Evolutionary conservation across 1,140 invertebrate genomes (phyloP).

Genomic region (Glossosoma conforme): DNA sequence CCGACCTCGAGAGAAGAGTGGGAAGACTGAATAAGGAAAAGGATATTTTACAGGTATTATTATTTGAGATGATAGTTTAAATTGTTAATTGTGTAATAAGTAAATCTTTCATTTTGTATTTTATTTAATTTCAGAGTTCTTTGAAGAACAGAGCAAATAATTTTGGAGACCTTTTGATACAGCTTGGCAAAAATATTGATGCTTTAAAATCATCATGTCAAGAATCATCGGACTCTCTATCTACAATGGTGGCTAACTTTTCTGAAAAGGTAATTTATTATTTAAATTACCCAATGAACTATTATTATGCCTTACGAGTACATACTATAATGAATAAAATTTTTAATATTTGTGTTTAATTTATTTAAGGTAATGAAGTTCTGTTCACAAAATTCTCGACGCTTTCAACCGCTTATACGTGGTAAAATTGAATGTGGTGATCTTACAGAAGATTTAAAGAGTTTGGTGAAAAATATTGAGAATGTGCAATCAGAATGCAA

Average conservation of each 20-base stretch:
- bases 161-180: conserved; percentile 15
- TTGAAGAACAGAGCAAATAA: conserved; percentile 14
- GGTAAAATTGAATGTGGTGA: conserved; percentile 6
- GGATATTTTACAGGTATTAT: conserved; percentile 25
- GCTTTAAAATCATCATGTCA: conserved; percentile 13
- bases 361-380: too few species aligned
- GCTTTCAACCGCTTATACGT: too few species aligned
- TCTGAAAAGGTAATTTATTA: conserved; percentile 19
- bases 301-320: too few species aligned
- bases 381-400: too few species aligned
- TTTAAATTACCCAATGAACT: too few species aligned
- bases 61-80: too few species aligned
- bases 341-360: too few species aligned
- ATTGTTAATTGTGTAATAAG: neutral
- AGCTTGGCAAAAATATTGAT: conserved; percentile 11
- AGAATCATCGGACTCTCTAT: conserved; percentile 6
- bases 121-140: conserved; percentile 24
- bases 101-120: neutral
- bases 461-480: conserved; percentile 16
- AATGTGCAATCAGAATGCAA: conserved; percentile 20
- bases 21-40: conserved; percentile 24
- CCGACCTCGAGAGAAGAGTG: conserved; percentile 25
- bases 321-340: too few species aligned
- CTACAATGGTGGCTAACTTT: conserved; percentile 1
- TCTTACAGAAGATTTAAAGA: conserved; percentile 19